Conservation (phyloP, 2,888 invertebrate species). For the Creontiades dilutus region DNA sequence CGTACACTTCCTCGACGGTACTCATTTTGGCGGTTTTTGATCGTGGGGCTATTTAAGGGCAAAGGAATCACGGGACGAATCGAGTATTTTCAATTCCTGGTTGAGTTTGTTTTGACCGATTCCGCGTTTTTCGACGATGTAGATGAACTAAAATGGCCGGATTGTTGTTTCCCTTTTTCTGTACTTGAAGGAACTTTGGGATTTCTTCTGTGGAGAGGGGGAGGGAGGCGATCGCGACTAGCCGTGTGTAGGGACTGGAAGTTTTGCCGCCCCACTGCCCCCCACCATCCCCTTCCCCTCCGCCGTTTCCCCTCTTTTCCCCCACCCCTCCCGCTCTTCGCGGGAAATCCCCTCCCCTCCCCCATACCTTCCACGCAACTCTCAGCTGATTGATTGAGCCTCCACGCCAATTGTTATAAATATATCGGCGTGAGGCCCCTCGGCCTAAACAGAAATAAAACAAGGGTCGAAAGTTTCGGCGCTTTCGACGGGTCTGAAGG, state of each 20-base stretch:
- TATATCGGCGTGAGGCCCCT: conserved; percentile 70
- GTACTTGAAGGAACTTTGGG: not conserved
- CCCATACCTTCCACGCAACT: not conserved
- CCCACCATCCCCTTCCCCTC: too few relatives aligned
- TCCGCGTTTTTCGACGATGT: not conserved
- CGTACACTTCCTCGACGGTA: conserved; percentile 86
- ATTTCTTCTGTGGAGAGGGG: not conserved
- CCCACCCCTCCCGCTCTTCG: not conserved
- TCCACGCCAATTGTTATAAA: conserved; percentile 74
- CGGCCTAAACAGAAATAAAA: conserved; percentile 71
- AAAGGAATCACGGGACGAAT: not conserved
- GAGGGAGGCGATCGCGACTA: not conserved
- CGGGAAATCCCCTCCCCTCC: not conserved
- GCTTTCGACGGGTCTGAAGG: not conserved
- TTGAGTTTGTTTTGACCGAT: not conserved
- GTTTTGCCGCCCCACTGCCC: conserved; percentile 2
- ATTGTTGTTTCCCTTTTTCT: too few relatives aligned
- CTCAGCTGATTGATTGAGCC: conserved; percentile 69
- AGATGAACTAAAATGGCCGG: not conserved
- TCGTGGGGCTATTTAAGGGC: not conserved
- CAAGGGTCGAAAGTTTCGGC: conserved; percentile 46
- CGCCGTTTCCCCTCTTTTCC: not conserved
- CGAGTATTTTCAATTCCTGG: not conserved
- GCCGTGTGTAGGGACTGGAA: conserved; percentile 14
- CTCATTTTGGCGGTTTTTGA: conserved; percentile 78